phyloP scores from a whole-genome alignment of 2,888 invertebrate species.

The Muscina levida region DNA sequence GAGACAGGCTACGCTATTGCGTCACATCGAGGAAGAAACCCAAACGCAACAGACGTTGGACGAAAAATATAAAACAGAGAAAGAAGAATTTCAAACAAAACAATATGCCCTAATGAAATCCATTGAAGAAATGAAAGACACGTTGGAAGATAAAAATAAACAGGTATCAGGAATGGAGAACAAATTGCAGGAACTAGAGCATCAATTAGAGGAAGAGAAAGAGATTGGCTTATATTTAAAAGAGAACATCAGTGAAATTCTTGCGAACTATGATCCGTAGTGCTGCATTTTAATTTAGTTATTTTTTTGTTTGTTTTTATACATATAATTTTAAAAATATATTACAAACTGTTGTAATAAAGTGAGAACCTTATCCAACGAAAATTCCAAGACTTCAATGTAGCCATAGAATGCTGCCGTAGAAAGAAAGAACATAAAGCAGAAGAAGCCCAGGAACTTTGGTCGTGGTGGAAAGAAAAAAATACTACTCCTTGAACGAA shows the following conservation, averaged over 20 bases:
- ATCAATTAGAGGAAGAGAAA: conserved; percentile 61
- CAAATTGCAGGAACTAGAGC: conserved; percentile 55
- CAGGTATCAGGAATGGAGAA: conserved; percentile 21
- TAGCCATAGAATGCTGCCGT: conserved; percentile 28
- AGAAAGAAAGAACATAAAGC: conserved; percentile 64
- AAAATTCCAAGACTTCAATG: conserved; percentile 66
- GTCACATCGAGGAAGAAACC: conserved; percentile 51
- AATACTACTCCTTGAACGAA: too few species aligned
- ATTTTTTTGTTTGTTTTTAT: too few species aligned
- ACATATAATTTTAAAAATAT: too few species aligned
- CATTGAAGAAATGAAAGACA: conserved; percentile 48
- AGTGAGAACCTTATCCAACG: too few species aligned
- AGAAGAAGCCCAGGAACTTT: conserved; percentile 68
- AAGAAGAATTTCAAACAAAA: conserved; percentile 27
- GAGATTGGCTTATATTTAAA: conserved; percentile 62
- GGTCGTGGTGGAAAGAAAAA: too few species aligned
- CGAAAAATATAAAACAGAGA: conserved; percentile 34
- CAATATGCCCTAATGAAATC: conserved; percentile 9
- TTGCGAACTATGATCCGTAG: conserved; percentile 34
- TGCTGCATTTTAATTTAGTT: too few species aligned
- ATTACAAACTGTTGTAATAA: too few species aligned
- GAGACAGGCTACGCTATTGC: conserved; percentile 14
- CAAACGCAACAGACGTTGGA: conserved; percentile 42
- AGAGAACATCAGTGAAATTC: conserved; percentile 56
- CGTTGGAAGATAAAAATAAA: conserved; percentile 35